Conservation (phyloP, 1,140 invertebrate genomes). For the Platorchestia sp. region DNA sequence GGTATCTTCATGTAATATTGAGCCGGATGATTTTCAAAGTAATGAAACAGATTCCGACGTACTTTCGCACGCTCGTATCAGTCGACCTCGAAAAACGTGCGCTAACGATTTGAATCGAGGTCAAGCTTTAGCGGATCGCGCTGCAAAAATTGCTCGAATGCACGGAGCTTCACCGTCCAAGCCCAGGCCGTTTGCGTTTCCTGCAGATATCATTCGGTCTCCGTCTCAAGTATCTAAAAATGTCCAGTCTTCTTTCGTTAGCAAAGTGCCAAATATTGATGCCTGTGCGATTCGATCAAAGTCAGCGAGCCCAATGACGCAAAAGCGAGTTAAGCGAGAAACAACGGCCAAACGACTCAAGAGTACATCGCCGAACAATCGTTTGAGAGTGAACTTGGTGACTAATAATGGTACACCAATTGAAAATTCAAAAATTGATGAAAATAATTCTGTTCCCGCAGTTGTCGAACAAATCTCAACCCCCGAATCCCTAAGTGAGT, state of each 20-base stretch:
- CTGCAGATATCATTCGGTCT: neutral
- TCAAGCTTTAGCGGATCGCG: slow-evolving; percentile 7
- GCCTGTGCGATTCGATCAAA: neutral
- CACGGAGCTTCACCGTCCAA: slow-evolving; percentile 35
- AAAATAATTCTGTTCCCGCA: neutral
- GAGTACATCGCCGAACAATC: slow-evolving; percentile 30
- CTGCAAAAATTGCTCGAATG: slow-evolving; percentile 35
- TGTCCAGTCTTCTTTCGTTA: neutral
- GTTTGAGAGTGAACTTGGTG: neutral
- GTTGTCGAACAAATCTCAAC: neutral
- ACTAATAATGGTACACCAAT: neutral
- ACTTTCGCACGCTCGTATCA: neutral
- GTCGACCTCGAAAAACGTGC: neutral
- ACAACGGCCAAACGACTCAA: neutral
- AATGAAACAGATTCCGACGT: neutral
- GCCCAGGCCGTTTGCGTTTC: slow-evolving; percentile 22
- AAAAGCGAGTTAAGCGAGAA: neutral
- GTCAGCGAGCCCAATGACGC: slow-evolving; percentile 38
- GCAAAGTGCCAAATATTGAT: neutral
- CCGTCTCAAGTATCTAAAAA: neutral
- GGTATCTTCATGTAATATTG: neutral
- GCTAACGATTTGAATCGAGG: slow-evolving; percentile 7
- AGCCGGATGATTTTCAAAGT: neutral
- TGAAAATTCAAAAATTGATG: neutral
- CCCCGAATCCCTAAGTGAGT: neutral